A percentile compares a stretch with the other conserved stretches of the same genome.
Conservation (phyloP, 2,797 vertebrate genomes). For the Notolabrus celidotus region DNA sequence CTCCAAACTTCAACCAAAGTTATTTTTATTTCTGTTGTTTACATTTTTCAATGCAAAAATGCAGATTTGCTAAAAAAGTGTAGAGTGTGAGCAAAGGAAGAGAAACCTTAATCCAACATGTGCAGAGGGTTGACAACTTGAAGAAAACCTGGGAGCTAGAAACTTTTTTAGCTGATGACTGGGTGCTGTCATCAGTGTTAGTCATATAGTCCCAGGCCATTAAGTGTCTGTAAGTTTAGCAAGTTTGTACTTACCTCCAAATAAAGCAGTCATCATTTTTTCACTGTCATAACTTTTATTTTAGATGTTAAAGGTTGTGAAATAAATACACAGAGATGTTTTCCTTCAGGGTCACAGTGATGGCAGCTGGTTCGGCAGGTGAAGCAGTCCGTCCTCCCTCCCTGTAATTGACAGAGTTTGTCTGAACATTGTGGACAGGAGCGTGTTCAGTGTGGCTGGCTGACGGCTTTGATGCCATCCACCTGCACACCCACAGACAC, state of each 20-base stretch:
- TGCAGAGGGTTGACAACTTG: not conserved
- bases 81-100: no score
- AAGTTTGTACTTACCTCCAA: not conserved
- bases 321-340: not conserved
- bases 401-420: conserved; percentile 22
- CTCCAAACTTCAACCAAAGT: no score
- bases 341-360: not conserved
- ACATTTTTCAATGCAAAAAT: no score
- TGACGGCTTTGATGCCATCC: conserved; percentile 30
- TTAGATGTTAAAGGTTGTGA: not conserved
- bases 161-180: not conserved
- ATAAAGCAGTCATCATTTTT: not conserved
- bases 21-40: not conserved
- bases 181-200: not conserved
- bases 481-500: conserved; percentile 37
- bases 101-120: no score
- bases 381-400: conserved; percentile 31
- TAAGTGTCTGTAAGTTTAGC: not conserved
- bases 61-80: no score
- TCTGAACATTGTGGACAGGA: conserved; percentile 12
- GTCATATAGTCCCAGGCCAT: not conserved
- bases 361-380: conserved; percentile 24
- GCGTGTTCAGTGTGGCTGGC: conserved; percentile 30
- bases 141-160: not conserved
- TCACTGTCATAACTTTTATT: not conserved